Conservation (phyloP, 1,140 invertebrate genomes). For the Teleopsis dalmanni region DNA sequence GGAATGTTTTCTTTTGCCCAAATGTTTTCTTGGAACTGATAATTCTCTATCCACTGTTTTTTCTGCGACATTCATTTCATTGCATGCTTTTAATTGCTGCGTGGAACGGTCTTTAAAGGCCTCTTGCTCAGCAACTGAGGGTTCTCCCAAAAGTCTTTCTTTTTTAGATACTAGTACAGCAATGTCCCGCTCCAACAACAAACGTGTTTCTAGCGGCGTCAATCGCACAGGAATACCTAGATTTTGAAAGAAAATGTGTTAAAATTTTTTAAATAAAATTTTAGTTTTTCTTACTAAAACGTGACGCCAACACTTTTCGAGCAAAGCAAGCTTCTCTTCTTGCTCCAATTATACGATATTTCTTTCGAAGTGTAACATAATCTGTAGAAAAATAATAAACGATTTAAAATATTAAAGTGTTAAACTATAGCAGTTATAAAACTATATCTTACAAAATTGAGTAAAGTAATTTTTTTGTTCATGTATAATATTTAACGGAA, state of each 20-base stretch:
- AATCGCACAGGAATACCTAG: conserved; percentile 55
- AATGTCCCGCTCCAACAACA: conserved; percentile 53
- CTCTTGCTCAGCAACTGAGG: no score
- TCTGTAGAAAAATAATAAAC: conserved; percentile 39
- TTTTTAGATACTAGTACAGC: conserved; percentile 39
- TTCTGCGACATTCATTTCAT: no score
- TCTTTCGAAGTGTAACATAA: conserved; percentile 51
- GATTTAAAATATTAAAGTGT: not conserved
- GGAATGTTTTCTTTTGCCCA: no score
- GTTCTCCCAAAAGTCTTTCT: conserved; percentile 9
- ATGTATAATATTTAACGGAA: no score
- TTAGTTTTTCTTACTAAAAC: conserved; percentile 18
- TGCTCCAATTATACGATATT: conserved; percentile 56
- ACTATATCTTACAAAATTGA: not conserved
- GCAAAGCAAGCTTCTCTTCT: conserved; percentile 50
- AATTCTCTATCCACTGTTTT: no score
- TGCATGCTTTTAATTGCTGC: no score
- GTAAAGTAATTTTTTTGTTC: no score
- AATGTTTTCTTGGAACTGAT: no score
- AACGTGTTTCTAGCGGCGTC: conserved; percentile 53
- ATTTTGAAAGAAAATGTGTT: conserved; percentile 12
- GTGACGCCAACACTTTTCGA: conserved; percentile 30
- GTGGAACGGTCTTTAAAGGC: no score
- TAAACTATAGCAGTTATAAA: not conserved
- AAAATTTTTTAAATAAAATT: not conserved